A percentile compares a stretch with the other conserved stretches of the same genome.
These are phyloP conservation scores for Australoheros facetus DNA, from an alignment of 2,797 vertebrate genomes.

Conservation along the genomic window DNA sequence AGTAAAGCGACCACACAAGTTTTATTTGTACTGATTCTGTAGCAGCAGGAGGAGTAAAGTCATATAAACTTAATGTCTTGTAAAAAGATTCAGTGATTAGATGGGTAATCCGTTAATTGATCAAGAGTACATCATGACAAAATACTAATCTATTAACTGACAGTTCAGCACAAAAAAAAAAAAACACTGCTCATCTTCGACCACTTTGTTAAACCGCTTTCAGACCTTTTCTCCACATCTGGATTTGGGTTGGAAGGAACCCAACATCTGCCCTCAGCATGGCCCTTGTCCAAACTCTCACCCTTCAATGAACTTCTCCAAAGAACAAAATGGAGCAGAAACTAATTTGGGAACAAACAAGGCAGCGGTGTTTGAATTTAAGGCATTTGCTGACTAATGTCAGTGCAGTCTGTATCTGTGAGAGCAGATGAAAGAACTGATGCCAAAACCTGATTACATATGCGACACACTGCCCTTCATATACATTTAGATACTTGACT, in stretches of 20 bases:
- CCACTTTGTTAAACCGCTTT: background rate
- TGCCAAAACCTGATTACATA: background rate
- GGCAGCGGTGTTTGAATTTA: conserved; percentile 13
- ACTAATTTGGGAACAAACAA: conserved; percentile 21
- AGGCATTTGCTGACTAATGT: conserved; percentile 20
- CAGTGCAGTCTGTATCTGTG: background rate
- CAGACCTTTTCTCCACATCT: background rate
- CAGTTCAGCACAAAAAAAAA: background rate
- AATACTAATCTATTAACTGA: background rate
- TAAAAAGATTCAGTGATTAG: too few species aligned
- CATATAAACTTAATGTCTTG: background rate
- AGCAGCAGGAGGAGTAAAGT: background rate
- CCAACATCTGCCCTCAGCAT: conserved; percentile 2
- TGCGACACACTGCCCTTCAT: background rate
- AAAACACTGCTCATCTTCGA: background rate
- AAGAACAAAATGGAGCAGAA: conserved; percentile 42
- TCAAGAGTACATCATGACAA: too few species aligned
- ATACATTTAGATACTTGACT: background rate
- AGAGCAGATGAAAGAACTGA: background rate
- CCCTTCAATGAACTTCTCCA: conserved; percentile 23
- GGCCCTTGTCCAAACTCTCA: conserved; percentile 19
- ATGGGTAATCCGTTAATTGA: background rate
- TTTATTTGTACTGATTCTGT: background rate
- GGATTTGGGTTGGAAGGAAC: background rate
- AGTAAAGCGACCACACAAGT: background rate